These are phyloP conservation scores for Aphaenogaster floridana DNA, from an alignment of 1,140 invertebrate species.

Conservation along the genomic window DNA sequence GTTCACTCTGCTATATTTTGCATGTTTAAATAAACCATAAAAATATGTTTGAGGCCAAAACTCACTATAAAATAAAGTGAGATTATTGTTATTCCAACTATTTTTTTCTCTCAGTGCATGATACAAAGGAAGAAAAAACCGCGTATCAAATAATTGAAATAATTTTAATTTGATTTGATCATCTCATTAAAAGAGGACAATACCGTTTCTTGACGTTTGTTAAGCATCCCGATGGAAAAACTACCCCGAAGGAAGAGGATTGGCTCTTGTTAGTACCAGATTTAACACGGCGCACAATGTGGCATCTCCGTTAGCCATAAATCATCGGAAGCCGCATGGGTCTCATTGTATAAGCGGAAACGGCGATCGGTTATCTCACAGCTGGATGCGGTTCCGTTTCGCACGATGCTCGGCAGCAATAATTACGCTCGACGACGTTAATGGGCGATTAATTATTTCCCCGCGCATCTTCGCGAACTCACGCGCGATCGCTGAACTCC, in stretches of 20 bases:
- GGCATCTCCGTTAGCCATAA: conserved; percentile 34
- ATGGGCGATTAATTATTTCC: conserved; percentile 54
- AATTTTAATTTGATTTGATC: not conserved
- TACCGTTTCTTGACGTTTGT: not conserved
- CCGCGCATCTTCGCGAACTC: not conserved
- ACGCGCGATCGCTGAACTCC: conserved; percentile 36
- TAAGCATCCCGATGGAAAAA: not conserved
- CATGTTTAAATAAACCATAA: too few species aligned
- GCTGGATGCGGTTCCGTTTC: conserved; percentile 55
- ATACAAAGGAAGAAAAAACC: not conserved
- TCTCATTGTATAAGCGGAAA: conserved; percentile 48
- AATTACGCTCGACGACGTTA: conserved; percentile 45
- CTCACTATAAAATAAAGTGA: too few species aligned
- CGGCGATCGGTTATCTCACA: conserved; percentile 51
- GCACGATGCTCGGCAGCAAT: conserved; percentile 43
- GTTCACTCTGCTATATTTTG: too few species aligned
- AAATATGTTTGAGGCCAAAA: too few species aligned
- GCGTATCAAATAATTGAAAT: not conserved
- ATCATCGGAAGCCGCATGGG: conserved; percentile 11
- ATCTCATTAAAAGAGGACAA: not conserved
- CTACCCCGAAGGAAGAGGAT: not conserved
- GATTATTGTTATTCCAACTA: too few species aligned
- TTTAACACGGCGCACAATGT: conserved; percentile 22
- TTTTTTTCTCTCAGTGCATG: too few species aligned
- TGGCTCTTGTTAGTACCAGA: not conserved